Base-by-base conservation (phyloP, 2,113 vertebrate species). In the Pongo abelii region DNA sequence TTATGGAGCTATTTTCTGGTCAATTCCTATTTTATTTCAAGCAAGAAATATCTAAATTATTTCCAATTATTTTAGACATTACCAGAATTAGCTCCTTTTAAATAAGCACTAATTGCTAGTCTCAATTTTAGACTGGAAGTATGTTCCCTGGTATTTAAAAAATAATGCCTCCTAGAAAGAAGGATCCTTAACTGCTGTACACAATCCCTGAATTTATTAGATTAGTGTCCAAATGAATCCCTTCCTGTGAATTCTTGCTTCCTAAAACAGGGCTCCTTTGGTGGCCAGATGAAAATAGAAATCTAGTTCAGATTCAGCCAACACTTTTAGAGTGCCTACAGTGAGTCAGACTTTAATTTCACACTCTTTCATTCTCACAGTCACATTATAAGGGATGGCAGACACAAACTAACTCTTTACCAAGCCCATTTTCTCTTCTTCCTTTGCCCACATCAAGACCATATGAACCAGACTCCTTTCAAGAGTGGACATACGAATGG, bases 1-100 rank as follows among this genome's bases (percentile, higher is more conserved):
- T 84, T 67, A 88, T 8, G 35, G 81, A 94, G 35, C 52, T 55
- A 8, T 38, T 77, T 6, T 2, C 40, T 32, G n/a, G 17, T 81
- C 57, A 69, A 77, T 92, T 85, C 35, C 48, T 17, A 70, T 70
- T 90, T 80, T 91, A 64, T 84, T 96, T 92, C 59, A 86, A 92
- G 12, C 57, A 64, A 70, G 43, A 94, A 90, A 77, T 72, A 55
- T 12, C 50, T 78, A 52, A 92, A 90, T 64, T 86, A 61, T 81
- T 78, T 57, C 32, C n/a, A 61, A 16, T 48, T n/a, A 46, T 77
- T 83, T 11, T 27, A 86, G 13, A 3, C 72, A 78, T 83, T 70
- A n/a, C 8, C 79, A 92, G 67, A 78, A 93, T 83, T 43, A 32
- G 2, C 8, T 84, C 57, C 43, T 84, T 57, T 85, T 64, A 88